Evolutionary conservation across 1,140 invertebrate genomes (phyloP).

Genomic region (Platyscapa corneri): DNA sequence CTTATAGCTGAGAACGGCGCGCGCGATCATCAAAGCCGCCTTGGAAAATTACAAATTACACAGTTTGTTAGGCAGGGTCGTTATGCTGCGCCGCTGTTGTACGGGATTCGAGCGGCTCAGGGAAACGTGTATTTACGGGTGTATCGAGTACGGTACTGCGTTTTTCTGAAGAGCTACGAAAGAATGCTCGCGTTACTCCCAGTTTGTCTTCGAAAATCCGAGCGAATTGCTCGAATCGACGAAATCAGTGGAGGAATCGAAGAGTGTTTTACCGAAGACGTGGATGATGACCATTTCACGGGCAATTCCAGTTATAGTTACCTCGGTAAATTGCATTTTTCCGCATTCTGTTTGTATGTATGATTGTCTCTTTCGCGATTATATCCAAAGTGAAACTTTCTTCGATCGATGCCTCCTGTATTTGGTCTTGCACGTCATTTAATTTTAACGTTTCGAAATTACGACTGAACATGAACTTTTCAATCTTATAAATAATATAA

Average conservation of each 20-base stretch:
- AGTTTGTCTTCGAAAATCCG: not conserved
- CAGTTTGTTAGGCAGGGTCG: conserved; percentile 27
- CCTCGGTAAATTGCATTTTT: not conserved
- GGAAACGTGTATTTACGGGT: not conserved
- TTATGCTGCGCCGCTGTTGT: not conserved
- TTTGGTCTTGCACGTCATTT: conserved; percentile 11
- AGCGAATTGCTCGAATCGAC: not conserved
- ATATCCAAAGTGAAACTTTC: not conserved
- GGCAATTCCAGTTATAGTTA: not conserved
- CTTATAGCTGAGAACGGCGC: not conserved
- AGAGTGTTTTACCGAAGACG: not conserved
- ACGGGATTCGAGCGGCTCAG: too few relatives aligned
- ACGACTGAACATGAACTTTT: not conserved
- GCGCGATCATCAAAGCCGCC: not conserved
- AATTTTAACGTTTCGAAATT: not conserved
- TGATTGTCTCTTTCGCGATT: not conserved
- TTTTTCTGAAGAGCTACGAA: not conserved
- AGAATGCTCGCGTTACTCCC: not conserved
- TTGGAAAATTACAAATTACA: conserved; percentile 25
- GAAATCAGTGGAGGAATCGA: not conserved
- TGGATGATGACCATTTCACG: not conserved
- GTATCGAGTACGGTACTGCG: not conserved
- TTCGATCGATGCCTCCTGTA: not conserved
- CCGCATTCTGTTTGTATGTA: not conserved
- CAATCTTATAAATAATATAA: not conserved